phyloP scores from a whole-genome alignment of 2,888 invertebrate genomes.

The Eupithecia pulchellata region DNA sequence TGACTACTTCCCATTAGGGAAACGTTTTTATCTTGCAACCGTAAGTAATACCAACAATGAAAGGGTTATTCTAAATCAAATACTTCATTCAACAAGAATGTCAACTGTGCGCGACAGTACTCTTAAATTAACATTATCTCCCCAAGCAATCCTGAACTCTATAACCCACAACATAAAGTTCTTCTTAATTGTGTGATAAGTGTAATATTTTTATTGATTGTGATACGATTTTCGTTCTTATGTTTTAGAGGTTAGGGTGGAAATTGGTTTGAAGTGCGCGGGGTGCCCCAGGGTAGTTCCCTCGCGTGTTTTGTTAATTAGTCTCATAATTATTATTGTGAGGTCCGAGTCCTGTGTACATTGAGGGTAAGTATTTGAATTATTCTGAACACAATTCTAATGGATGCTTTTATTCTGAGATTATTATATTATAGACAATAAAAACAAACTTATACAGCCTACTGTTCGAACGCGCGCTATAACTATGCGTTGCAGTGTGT shows the following conservation, averaged over 20 bases:
- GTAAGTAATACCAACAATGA: conserved; percentile 27
- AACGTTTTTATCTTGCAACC: background rate
- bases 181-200: conserved; percentile 10
- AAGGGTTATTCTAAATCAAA: conserved; percentile 36
- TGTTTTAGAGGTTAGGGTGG: conserved; percentile 9
- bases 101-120: conserved; percentile 35
- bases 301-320: conserved; percentile 45
- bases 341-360: conserved; percentile 41
- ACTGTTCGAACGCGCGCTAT: background rate
- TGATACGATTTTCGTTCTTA: conserved; percentile 21
- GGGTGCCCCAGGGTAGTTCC: conserved; percentile 31
- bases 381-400: conserved; percentile 16
- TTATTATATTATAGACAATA: background rate
- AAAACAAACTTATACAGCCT: background rate
- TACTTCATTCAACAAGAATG: conserved; percentile 42
- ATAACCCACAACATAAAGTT: background rate
- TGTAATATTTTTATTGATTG: background rate
- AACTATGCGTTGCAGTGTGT: no score
- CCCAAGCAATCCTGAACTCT: conserved; percentile 17
- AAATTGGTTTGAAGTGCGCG: conserved; percentile 9
- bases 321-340: conserved; percentile 43
- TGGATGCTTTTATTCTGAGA: background rate
- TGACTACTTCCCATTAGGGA: background rate
- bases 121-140: conserved; percentile 19
- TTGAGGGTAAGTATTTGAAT: conserved; percentile 28